Conservation (phyloP, 2,797 vertebrate genomes). For the Takifugu rubripes region DNA sequence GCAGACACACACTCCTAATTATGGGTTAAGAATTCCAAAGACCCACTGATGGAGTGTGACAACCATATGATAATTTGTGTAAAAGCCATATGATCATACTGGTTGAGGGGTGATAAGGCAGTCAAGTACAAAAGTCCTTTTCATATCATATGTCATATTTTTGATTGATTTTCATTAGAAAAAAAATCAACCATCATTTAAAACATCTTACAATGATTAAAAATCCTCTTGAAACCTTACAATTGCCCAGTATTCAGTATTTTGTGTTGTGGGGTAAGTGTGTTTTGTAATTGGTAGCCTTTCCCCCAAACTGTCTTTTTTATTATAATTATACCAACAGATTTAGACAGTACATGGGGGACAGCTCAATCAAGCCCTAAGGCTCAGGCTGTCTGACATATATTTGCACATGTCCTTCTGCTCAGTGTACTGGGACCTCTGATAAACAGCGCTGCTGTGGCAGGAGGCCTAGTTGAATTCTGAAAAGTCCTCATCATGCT, state of each 20-base stretch:
- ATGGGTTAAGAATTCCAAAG: conserved; percentile 2
- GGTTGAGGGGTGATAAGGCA: too few relatives aligned
- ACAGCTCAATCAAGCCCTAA: conserved; percentile 24
- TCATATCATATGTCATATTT: not conserved
- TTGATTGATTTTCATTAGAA: too few relatives aligned
- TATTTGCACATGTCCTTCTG: conserved; percentile 37
- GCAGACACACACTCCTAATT: too few relatives aligned
- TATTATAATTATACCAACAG: conserved; percentile 26
- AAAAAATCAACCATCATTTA: too few relatives aligned
- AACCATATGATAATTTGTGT: too few relatives aligned
- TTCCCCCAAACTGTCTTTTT: conserved; percentile 30
- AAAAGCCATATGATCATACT: too few relatives aligned
- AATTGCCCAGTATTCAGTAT: too few relatives aligned
- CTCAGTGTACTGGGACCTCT: conserved; percentile 38
- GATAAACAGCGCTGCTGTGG: conserved; percentile 21
- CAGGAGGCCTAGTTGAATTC: conserved; percentile 40
- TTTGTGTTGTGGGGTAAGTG: not conserved
- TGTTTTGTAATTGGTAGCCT: conserved; percentile 2
- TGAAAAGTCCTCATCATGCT: conserved; percentile 40
- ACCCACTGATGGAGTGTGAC: too few relatives aligned
- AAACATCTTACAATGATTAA: not conserved
- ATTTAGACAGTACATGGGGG: conserved; percentile 18
- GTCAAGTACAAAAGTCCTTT: not conserved
- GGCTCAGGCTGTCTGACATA: conserved; percentile 44
- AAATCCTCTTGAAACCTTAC: not conserved